These are phyloP conservation scores for Eristalinus aeneus DNA, from an alignment of 2,888 invertebrate species.

Conservation along the genomic window DNA sequence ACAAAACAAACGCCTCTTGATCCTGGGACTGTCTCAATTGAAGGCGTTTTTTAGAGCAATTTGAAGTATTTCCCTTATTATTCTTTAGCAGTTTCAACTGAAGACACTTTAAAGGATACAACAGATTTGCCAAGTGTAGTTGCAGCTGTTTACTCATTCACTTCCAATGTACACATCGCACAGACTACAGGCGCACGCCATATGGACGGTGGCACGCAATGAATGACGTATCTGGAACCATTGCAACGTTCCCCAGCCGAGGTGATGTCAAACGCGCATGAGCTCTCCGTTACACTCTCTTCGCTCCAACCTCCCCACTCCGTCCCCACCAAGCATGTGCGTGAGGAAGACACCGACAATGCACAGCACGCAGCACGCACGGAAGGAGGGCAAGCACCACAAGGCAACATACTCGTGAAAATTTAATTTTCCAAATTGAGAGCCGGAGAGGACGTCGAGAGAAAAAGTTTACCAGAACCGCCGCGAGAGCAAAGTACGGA, in stretches of 20 bases:
- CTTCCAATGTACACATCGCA: conserved; percentile 25
- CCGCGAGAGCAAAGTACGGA: neutral
- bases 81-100: too few relatives aligned
- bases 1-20: too few relatives aligned
- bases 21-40: too few relatives aligned
- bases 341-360: conserved; percentile 20
- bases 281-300: conserved; percentile 10
- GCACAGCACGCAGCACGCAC: conserved; percentile 3
- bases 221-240: conserved; percentile 43
- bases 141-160: conserved; percentile 4
- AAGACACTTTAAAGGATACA: neutral
- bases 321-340: neutral
- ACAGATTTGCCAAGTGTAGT: neutral
- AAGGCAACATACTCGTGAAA: conserved; percentile 23
- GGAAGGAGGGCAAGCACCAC: conserved; percentile 1
- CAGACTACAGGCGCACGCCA: neutral
- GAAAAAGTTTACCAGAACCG: neutral
- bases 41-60: too few relatives aligned
- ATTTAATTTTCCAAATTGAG: conserved; percentile 32
- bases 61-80: too few relatives aligned
- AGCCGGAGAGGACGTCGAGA: neutral
- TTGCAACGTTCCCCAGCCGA: conserved; percentile 30
- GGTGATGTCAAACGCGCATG: conserved; percentile 55
- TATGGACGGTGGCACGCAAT: conserved; percentile 30
- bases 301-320: neutral